These are phyloP conservation scores for Dromas ardeola DNA, from an alignment of 2,113 vertebrate species.

Conservation along the genomic window DNA sequence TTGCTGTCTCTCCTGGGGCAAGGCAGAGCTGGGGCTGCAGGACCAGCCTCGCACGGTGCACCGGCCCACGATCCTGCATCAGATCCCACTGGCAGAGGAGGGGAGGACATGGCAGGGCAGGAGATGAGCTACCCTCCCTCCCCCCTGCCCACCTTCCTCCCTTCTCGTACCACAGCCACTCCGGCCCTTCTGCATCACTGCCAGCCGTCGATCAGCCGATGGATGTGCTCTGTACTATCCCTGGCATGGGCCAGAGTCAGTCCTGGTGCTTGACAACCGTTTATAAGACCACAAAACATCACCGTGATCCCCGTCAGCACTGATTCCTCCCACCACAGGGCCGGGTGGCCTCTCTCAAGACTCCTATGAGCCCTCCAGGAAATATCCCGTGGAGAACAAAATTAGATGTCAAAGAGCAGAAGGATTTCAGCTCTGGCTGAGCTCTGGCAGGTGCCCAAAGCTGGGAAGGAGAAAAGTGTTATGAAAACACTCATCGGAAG, in stretches of 20 bases:
- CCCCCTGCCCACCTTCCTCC: background rate
- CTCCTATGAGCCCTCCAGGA: background rate
- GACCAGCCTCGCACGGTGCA: background rate
- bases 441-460: slow-evolving; percentile 9
- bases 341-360: background rate
- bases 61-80: fast-evolving
- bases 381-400: background rate
- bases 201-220: fast-evolving
- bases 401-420: slow-evolving; percentile 32
- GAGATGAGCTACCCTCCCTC: background rate
- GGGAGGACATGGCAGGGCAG: background rate
- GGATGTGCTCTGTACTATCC: background rate
- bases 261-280: background rate
- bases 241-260: background rate
- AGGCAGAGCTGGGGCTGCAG: background rate
- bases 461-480: background rate
- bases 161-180: background rate
- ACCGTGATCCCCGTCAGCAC: fast-evolving
- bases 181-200: fast-evolving
- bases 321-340: background rate
- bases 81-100: background rate
- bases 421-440: background rate
- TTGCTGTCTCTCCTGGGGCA: background rate
- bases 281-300: background rate
- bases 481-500: slow-evolving; percentile 31